Evolutionary conservation across 2,797 vertebrate genomes (phyloP).

Genomic region (Cyprinella venusta): DNA sequence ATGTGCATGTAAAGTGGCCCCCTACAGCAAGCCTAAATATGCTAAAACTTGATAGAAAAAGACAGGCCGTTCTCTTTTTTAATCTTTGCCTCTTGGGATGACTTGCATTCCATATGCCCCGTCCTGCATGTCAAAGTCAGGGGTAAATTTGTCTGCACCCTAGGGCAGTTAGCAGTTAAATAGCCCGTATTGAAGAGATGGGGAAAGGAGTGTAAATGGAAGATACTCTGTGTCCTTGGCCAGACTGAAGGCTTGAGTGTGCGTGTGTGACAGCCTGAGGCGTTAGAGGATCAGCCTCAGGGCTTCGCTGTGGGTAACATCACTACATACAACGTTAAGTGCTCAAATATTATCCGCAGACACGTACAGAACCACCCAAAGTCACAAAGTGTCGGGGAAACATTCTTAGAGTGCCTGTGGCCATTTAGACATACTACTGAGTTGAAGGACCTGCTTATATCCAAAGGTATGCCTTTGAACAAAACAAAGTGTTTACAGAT

Average conservation of each 20-base stretch:
- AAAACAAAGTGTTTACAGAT: neutral
- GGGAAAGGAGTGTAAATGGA: slow-evolving; percentile 18
- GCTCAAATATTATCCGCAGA: neutral
- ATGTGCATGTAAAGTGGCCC: neutral
- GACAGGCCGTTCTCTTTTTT: neutral
- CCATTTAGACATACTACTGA: slow-evolving; percentile 5
- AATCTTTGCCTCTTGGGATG: neutral
- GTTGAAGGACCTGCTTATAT: slow-evolving; percentile 2
- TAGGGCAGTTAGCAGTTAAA: slow-evolving; percentile 37
- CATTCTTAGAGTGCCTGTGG: slow-evolving; percentile 7
- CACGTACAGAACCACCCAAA: neutral
- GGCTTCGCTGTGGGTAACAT: slow-evolving; percentile 3
- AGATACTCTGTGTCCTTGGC: slow-evolving; percentile 26
- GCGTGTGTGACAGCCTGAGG: slow-evolving; percentile 4
- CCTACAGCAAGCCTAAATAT: neutral
- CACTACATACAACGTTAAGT: neutral
- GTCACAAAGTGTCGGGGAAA: neutral
- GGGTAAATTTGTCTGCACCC: slow-evolving; percentile 13
- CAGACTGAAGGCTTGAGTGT: slow-evolving; percentile 1
- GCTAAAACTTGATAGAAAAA: slow-evolving; percentile 12
- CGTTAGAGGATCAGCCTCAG: slow-evolving; percentile 33
- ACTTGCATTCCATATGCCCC: neutral
- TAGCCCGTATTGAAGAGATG: slow-evolving; percentile 17
- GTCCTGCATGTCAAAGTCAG: slow-evolving; percentile 34
- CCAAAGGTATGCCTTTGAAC: neutral